phyloP scores from a whole-genome alignment of 2,797 vertebrate genomes.

The Esox lucius region DNA sequence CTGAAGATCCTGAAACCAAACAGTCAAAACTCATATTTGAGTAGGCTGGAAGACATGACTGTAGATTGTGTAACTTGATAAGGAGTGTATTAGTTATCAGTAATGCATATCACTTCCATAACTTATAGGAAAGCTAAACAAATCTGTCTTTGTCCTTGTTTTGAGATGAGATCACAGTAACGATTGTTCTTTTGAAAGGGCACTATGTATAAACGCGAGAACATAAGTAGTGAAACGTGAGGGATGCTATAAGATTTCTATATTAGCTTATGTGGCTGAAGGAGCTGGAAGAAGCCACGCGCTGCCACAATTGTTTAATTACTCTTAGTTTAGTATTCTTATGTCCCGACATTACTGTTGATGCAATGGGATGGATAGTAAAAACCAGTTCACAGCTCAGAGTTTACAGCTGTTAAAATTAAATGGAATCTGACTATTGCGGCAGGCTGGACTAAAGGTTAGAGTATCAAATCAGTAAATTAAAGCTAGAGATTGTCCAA shows the following conservation, averaged over 20 bases:
- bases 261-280: not conserved
- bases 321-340: not conserved
- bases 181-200: not conserved
- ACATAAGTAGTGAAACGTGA: not conserved
- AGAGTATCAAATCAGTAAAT: no score
- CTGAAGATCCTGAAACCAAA: conserved; percentile 53
- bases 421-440: not conserved
- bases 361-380: not conserved
- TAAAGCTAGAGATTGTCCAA: no score
- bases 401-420: not conserved
- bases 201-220: not conserved
- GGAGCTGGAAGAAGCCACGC: not conserved
- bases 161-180: not conserved
- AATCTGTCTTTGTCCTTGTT: not conserved
- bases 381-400: not conserved
- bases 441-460: no score
- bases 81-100: no score
- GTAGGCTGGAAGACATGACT: not conserved
- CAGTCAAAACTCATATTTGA: no score
- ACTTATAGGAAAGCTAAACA: not conserved
- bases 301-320: not conserved
- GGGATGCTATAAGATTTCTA: not conserved
- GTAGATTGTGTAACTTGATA: no score
- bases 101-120: no score
- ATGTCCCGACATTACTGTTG: not conserved